Conservation (phyloP, 2,113 vertebrate species). For the Genyomyrus donnyi region DNA sequence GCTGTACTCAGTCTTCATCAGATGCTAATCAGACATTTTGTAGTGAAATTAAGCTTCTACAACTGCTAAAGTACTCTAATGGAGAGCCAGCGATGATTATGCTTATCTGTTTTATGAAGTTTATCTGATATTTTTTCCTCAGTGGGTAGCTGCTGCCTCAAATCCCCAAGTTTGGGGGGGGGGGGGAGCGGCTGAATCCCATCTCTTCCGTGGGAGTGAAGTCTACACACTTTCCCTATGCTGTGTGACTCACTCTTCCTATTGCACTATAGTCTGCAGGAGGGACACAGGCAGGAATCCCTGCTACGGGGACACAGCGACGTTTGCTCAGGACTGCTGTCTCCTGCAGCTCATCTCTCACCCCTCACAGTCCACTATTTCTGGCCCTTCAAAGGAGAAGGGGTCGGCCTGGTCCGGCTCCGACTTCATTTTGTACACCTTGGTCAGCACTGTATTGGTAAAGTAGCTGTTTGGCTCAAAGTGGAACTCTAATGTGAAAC, state of each 20-base stretch:
- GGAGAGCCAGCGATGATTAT: background rate
- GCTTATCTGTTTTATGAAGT: background rate
- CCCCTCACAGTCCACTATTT: slow-evolving; percentile 96
- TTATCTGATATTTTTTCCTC: background rate
- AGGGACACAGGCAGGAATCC: background rate
- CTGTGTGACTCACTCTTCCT: background rate
- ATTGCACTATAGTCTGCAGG: background rate
- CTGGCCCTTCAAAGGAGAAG: slow-evolving; percentile 95
- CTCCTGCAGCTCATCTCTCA: slow-evolving; percentile 52
- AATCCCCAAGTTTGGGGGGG: background rate
- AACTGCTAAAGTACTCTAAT: background rate
- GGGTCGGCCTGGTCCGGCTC: slow-evolving; percentile 85
- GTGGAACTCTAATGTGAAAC: slow-evolving; percentile 94
- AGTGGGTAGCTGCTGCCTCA: background rate
- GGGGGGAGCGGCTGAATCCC: background rate
- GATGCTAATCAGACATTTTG: background rate
- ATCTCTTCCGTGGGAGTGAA: background rate
- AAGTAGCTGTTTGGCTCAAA: slow-evolving; percentile 94
- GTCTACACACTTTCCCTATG: background rate
- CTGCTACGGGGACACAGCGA: background rate
- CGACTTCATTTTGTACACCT: slow-evolving; percentile 96
- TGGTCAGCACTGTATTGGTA: slow-evolving; percentile 83
- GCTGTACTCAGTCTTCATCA: background rate
- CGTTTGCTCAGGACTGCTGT: background rate
- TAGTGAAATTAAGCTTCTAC: background rate